phyloP scores from a whole-genome alignment of 2,797 vertebrate species.

The Botia almorhae region DNA sequence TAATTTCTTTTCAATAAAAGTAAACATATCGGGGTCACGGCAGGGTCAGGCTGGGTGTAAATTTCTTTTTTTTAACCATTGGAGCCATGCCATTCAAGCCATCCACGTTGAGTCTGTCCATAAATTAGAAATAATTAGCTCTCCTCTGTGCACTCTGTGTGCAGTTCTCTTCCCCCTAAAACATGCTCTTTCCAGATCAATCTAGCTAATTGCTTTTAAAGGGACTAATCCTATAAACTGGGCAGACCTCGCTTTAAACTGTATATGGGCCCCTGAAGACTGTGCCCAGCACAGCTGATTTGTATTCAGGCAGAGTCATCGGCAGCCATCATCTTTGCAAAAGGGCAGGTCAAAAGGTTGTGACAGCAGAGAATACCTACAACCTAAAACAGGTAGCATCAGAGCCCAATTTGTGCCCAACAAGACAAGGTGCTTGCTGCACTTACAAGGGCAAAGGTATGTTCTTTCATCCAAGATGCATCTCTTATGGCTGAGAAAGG shows the following conservation, averaged over 20 bases:
- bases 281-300: neutral
- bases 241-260: slow-evolving; percentile 25
- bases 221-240: slow-evolving; percentile 26
- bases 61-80: slow-evolving; percentile 6
- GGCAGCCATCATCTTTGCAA: slow-evolving; percentile 18
- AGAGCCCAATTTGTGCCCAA: slow-evolving; percentile 42
- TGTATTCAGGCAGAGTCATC: slow-evolving; percentile 25
- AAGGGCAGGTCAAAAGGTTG: slow-evolving; percentile 40
- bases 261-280: slow-evolving; percentile 10
- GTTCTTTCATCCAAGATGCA: slow-evolving; percentile 21
- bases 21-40: slow-evolving; percentile 31
- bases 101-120: slow-evolving; percentile 42
- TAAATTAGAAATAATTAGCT: slow-evolving; percentile 53
- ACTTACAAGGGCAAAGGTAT: slow-evolving; percentile 46
- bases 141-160: slow-evolving; percentile 26
- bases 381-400: slow-evolving; percentile 46
- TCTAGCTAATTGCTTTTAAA: slow-evolving; percentile 50
- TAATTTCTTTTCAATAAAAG: slow-evolving; percentile 34
- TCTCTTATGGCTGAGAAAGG: slow-evolving; percentile 10
- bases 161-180: slow-evolving; percentile 33
- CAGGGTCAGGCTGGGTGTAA: slow-evolving; percentile 34
- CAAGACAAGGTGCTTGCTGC: slow-evolving; percentile 39
- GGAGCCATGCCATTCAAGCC: slow-evolving; percentile 37
- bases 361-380: slow-evolving; percentile 38
- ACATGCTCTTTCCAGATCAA: slow-evolving; percentile 41